phyloP scores from a whole-genome alignment of 2,888 invertebrate genomes.

The Leptopilina syphax region DNA sequence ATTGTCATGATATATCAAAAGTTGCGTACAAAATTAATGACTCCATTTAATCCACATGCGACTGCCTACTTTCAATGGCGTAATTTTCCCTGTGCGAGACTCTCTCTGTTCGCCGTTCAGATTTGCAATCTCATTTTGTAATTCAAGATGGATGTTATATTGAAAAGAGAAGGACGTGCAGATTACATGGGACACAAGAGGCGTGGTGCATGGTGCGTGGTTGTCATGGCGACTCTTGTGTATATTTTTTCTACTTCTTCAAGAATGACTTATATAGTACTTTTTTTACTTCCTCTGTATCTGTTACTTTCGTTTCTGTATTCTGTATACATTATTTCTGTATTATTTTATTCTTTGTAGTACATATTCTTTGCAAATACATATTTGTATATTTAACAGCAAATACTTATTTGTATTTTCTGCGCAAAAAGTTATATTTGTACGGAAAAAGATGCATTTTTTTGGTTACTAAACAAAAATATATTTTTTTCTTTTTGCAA shows the following conservation, averaged over 20 bases:
- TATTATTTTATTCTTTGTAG: too few relatives aligned
- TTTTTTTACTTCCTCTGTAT: too few relatives aligned
- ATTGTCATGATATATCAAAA: background rate
- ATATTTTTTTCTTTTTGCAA: too few relatives aligned
- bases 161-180: constrained; percentile 22
- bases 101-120: background rate
- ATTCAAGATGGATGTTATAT: constrained; percentile 31
- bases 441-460: background rate
- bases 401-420: too few relatives aligned
- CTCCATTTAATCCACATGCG: background rate
- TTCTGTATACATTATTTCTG: too few relatives aligned
- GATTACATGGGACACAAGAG: constrained; percentile 5
- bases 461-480: too few relatives aligned
- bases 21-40: background rate
- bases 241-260: too few relatives aligned
- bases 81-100: too few relatives aligned
- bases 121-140: constrained; percentile 19
- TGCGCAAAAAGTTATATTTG: constrained; percentile 11
- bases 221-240: constrained; percentile 46
- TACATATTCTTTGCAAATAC: too few relatives aligned
- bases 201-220: constrained; percentile 13
- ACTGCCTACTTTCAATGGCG: background rate
- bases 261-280: too few relatives aligned
- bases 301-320: too few relatives aligned
- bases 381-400: too few relatives aligned